A percentile compares a stretch with the other conserved stretches of the same genome.
Evolutionary conservation across 2,888 invertebrate genomes (phyloP).

Genomic region (Diadegma fenestrale): DNA sequence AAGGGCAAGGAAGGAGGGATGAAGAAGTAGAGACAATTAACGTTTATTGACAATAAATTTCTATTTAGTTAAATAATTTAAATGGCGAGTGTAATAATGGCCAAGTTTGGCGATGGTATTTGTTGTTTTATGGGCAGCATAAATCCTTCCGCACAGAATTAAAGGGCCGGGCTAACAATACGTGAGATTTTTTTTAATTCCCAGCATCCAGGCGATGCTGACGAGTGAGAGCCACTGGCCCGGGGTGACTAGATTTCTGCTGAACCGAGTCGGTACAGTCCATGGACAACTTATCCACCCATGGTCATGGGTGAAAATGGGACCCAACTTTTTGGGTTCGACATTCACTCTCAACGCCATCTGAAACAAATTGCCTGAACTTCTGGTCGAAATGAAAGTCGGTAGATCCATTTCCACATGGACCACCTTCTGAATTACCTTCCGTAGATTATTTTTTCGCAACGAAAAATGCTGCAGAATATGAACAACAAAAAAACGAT

Average conservation of each 20-base stretch:
- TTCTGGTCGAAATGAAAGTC: neutral
- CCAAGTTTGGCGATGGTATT: slow-evolving; percentile 49
- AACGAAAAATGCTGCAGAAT: neutral
- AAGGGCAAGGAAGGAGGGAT: slow-evolving; percentile 5
- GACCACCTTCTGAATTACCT: neutral
- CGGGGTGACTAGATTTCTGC: slow-evolving; percentile 48
- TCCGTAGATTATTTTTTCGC: neutral
- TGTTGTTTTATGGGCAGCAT: slow-evolving; percentile 74
- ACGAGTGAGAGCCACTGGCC: slow-evolving; percentile 76
- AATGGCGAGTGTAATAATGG: slow-evolving; percentile 50
- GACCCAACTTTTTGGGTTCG: neutral
- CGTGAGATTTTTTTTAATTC: slow-evolving; percentile 77
- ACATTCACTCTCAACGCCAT: slow-evolving; percentile 39
- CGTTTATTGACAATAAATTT: slow-evolving; percentile 65
- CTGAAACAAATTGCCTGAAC: slow-evolving; percentile 8
- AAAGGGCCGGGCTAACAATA: slow-evolving; percentile 70
- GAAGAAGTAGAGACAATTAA: slow-evolving; percentile 52
- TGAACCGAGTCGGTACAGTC: slow-evolving; percentile 53
- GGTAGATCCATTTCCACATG: neutral
- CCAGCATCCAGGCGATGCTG: neutral
- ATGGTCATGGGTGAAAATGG: neutral
- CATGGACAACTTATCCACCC: neutral
- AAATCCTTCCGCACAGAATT: slow-evolving; percentile 78
- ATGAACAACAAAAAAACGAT: neutral
- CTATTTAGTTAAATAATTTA: slow-evolving; percentile 64